A percentile compares a stretch with the other conserved stretches of the same genome.
phyloP scores from a whole-genome alignment of 2,113 vertebrate species.

The Eulemur rufifrons region DNA sequence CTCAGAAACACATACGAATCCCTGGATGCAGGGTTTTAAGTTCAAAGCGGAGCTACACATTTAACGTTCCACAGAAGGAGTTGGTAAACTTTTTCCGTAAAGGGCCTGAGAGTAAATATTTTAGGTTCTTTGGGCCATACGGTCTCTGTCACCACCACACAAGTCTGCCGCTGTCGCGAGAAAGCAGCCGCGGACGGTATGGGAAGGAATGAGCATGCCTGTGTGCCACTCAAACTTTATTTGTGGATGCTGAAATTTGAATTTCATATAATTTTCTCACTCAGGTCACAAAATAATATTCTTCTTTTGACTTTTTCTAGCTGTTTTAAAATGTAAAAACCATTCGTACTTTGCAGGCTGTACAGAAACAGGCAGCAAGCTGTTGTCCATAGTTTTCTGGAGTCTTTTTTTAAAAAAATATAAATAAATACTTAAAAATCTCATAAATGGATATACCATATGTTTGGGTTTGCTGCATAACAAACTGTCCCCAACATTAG shows the following conservation, averaged over 20 bases:
- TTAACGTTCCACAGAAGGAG: background rate
- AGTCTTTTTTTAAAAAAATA: background rate
- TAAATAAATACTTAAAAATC: background rate
- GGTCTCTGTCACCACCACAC: background rate
- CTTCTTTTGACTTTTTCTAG: background rate
- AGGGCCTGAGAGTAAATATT: background rate
- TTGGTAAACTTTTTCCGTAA: background rate
- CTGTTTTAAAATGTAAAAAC: background rate
- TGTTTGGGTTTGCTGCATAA: background rate
- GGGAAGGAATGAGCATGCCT: background rate
- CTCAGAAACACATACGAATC: background rate
- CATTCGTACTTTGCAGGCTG: background rate
- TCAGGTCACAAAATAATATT: background rate
- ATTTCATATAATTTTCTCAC: background rate
- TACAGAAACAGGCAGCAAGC: background rate
- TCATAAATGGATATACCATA: background rate
- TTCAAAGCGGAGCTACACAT: background rate
- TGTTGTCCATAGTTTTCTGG: background rate
- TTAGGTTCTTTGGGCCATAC: background rate
- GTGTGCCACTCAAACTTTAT: background rate
- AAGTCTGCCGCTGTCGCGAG: background rate
- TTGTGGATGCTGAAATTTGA: background rate
- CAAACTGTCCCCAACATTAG: background rate
- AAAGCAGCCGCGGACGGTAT: background rate
- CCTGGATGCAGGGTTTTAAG: background rate